These are phyloP conservation scores for Lithophane ornitopus DNA, from an alignment of 2,888 invertebrate genomes.

Conservation along the genomic window DNA sequence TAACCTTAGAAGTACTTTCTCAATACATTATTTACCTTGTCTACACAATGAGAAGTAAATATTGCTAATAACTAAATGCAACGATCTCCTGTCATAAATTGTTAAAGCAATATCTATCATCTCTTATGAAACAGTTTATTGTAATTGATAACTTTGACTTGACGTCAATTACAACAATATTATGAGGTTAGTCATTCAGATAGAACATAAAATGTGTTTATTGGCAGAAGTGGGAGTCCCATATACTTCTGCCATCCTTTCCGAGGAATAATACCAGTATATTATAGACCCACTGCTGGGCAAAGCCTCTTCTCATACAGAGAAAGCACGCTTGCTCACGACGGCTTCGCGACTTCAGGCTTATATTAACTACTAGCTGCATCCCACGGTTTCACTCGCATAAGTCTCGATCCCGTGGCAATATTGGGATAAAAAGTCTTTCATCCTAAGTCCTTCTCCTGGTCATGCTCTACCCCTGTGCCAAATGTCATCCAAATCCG, in stretches of 20 bases:
- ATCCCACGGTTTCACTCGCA: too few relatives aligned
- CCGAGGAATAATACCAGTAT: background rate
- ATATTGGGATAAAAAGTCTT: too few relatives aligned
- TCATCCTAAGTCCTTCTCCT: too few relatives aligned
- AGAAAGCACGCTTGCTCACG: too few relatives aligned
- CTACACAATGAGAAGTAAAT: background rate
- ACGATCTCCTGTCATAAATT: background rate
- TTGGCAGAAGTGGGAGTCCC: too few relatives aligned
- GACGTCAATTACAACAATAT: background rate
- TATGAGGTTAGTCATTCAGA: background rate
- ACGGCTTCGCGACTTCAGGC: too few relatives aligned
- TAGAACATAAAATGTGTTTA: too few relatives aligned
- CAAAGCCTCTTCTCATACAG: too few relatives aligned
- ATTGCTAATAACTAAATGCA: background rate
- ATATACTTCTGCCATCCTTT: background rate
- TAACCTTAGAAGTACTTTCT: background rate
- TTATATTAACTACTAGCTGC: too few relatives aligned
- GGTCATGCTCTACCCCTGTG: too few relatives aligned
- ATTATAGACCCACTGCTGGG: background rate
- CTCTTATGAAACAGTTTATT: conserved; percentile 8
- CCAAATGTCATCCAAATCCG: too few relatives aligned
- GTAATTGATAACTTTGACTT: conserved; percentile 1
- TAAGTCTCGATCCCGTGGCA: too few relatives aligned
- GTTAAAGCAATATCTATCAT: conserved; percentile 12
- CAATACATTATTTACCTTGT: background rate